Evolutionary conservation across 2,888 invertebrate species (phyloP).

Genomic region (Agonopterix alstromeriana): DNA sequence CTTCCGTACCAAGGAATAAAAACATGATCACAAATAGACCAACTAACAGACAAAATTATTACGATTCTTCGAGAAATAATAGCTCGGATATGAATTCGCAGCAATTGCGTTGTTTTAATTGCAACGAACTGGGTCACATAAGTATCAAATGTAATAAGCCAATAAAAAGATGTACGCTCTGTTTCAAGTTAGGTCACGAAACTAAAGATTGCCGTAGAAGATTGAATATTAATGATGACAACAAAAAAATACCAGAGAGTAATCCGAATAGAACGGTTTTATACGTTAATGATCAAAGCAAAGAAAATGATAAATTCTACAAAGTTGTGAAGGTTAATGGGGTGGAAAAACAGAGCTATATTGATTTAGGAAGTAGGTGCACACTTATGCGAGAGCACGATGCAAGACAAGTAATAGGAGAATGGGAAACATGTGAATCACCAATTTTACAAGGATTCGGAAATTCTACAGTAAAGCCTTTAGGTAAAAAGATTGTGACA

Average conservation of each 20-base stretch:
- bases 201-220: slow-evolving; percentile 1
- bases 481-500: not conserved
- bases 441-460: not conserved
- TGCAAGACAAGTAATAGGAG: not conserved
- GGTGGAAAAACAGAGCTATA: not conserved
- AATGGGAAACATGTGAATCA: not conserved
- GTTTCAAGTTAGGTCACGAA: slow-evolving; percentile 2
- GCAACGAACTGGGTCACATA: slow-evolving; percentile 1
- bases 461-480: not conserved
- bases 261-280: not conserved
- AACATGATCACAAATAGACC: too few relatives aligned
- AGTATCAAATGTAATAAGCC: slow-evolving; percentile 2
- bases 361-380: too few relatives aligned
- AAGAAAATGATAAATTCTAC: slow-evolving; percentile 1
- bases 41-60: too few relatives aligned
- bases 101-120: too few relatives aligned
- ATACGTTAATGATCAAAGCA: not conserved
- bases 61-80: too few relatives aligned
- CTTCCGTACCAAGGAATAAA: not conserved
- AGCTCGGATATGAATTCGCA: too few relatives aligned
- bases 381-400: slow-evolving; percentile 2
- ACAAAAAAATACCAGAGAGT: not conserved
- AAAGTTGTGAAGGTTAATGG: slow-evolving; percentile 1
- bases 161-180: slow-evolving; percentile 1
- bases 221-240: not conserved